A percentile compares a stretch with the other conserved stretches of the same genome.
phyloP scores from a whole-genome alignment of 2,888 invertebrate species.

The Ommatoiulus sabulosus region DNA sequence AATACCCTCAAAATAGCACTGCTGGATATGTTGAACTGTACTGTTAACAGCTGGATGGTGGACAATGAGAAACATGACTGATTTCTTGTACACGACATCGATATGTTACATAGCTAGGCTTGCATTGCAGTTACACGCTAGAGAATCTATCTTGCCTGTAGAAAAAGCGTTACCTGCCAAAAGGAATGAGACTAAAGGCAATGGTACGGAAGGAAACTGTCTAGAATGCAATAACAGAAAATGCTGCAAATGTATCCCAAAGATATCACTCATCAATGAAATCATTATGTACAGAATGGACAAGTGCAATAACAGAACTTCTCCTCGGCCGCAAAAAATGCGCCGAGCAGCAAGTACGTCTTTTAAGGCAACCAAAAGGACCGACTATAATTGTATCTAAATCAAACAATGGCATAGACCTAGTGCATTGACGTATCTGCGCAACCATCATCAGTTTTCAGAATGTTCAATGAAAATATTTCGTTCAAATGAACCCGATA shows the following conservation, averaged over 20 bases:
- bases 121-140: constrained; percentile 43
- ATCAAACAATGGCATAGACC: constrained; percentile 43
- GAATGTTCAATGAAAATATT: neutral
- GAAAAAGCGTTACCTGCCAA: constrained; percentile 27
- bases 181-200: constrained; percentile 11
- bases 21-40: constrained; percentile 43
- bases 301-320: constrained; percentile 35
- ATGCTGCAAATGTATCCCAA: constrained; percentile 43
- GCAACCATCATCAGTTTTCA: neutral
- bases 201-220: constrained; percentile 6
- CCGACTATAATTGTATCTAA: constrained; percentile 34
- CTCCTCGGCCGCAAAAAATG: constrained; percentile 22
- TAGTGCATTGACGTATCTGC: constrained; percentile 31
- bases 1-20: constrained; percentile 35
- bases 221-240: constrained; percentile 23
- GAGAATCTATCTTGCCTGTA: constrained; percentile 36
- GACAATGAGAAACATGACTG: constrained; percentile 43
- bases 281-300: constrained; percentile 39
- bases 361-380: constrained; percentile 39
- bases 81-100: constrained; percentile 35
- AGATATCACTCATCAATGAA: constrained; percentile 40
- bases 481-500: neutral
- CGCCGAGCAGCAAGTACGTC: constrained; percentile 21
- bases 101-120: constrained; percentile 43
- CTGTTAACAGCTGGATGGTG: constrained; percentile 31